phyloP scores from a whole-genome alignment of 2,797 vertebrate genomes.

The Linurgus olivaceus region DNA sequence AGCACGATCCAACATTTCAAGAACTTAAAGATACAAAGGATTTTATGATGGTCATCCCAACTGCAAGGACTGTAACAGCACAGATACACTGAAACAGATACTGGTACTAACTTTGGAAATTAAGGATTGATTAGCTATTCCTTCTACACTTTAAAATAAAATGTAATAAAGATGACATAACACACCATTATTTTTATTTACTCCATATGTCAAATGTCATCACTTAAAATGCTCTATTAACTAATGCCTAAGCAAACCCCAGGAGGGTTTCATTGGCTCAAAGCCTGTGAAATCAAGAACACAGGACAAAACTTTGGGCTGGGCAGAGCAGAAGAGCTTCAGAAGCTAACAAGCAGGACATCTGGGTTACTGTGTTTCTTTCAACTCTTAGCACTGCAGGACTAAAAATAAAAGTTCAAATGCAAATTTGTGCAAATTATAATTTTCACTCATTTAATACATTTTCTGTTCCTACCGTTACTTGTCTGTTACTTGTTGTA shows the following conservation, averaged over 20 bases:
- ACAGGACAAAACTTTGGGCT: background rate
- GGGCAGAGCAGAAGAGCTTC: background rate
- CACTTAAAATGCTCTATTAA: background rate
- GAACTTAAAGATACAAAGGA: background rate
- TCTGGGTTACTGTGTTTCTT: background rate
- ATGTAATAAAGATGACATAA: background rate
- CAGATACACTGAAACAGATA: background rate
- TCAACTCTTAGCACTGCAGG: background rate
- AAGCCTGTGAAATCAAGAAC: background rate
- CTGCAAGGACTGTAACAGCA: background rate
- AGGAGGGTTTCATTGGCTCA: background rate
- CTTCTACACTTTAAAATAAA: background rate
- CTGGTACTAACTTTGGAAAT: background rate
- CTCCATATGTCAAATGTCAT: background rate
- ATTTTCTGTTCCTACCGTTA: background rate
- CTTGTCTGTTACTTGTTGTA: background rate
- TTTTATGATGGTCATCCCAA: background rate
- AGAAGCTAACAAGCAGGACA: background rate
- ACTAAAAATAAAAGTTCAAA: background rate
- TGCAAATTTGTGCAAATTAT: fast-evolving
- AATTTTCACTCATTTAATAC: background rate
- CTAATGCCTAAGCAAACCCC: background rate
- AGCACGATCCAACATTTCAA: background rate
- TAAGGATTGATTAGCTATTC: background rate
- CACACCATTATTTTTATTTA: background rate